Conservation (phyloP, 2,888 invertebrate species). For the Ashinkailepas kermadecensis region DNA sequence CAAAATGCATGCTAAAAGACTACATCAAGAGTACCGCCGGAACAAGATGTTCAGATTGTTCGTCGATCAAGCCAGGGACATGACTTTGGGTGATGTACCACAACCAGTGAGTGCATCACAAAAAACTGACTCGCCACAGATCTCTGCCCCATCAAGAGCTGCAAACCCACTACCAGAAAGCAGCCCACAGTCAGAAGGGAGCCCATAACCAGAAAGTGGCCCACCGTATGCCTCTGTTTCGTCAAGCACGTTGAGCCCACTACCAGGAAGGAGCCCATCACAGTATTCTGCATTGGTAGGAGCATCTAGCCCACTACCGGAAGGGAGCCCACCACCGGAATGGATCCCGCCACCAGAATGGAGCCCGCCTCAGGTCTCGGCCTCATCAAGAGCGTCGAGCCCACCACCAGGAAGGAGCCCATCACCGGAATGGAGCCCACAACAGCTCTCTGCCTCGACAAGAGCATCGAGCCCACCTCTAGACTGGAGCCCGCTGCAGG, state of each 20-base stretch:
- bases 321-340: not conserved
- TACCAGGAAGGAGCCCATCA: too few relatives aligned
- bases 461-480: not conserved
- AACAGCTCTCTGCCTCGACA: not conserved
- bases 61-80: not conserved
- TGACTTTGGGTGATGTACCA: not conserved
- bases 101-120: not conserved
- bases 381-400: not conserved
- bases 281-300: too few relatives aligned
- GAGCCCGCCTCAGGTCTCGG: not conserved
- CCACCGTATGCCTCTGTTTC: too few relatives aligned
- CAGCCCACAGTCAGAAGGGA: too few relatives aligned
- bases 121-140: not conserved
- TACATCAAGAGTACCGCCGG: not conserved
- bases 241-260: too few relatives aligned
- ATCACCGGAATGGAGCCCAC: not conserved
- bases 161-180: too few relatives aligned
- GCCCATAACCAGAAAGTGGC: too few relatives aligned
- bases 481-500: too few relatives aligned
- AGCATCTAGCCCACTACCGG: too few relatives aligned
- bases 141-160: not conserved
- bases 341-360: not conserved
- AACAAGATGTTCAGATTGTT: not conserved
- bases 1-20: not conserved
- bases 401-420: too few relatives aligned